Percentiles rank a stretch among this genome's conserved stretches.
Conservation (phyloP, 2,888 invertebrate species). For the Glaucopsyche alexis region DNA sequence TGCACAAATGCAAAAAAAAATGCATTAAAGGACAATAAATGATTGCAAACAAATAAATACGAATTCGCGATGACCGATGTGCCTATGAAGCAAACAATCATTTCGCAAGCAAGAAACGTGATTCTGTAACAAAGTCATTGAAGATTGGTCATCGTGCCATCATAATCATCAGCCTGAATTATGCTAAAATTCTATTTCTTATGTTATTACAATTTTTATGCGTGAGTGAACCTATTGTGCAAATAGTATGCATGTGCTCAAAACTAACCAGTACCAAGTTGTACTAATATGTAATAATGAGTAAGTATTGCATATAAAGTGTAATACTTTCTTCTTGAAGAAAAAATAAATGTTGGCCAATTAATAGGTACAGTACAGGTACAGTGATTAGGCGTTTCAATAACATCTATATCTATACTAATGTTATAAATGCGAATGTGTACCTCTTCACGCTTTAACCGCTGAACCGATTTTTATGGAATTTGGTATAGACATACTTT, state of each 20-base stretch:
- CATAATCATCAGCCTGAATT: background rate
- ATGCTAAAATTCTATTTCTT: background rate
- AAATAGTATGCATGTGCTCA: constrained; percentile 2
- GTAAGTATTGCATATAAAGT: background rate
- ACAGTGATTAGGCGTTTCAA: no score
- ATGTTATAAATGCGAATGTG: no score
- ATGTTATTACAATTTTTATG: background rate
- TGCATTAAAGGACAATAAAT: background rate
- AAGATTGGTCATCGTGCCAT: background rate
- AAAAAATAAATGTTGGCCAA: background rate
- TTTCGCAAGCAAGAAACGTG: constrained; percentile 1
- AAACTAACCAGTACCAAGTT: background rate
- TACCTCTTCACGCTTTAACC: no score
- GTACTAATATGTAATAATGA: background rate
- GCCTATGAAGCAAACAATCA: constrained; percentile 4
- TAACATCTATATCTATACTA: no score
- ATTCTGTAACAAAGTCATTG: constrained; percentile 16
- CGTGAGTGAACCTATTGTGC: background rate
- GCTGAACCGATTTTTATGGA: no score
- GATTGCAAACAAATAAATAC: constrained; percentile 5
- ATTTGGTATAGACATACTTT: no score
- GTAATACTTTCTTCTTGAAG: background rate
- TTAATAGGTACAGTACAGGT: no score
- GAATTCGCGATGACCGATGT: background rate
- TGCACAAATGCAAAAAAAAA: background rate